Evolutionary conservation across 2,113 vertebrate species (phyloP), one percentile per base, ranked within the genome.

Genomic region (Vulpes vulpes): DNA sequence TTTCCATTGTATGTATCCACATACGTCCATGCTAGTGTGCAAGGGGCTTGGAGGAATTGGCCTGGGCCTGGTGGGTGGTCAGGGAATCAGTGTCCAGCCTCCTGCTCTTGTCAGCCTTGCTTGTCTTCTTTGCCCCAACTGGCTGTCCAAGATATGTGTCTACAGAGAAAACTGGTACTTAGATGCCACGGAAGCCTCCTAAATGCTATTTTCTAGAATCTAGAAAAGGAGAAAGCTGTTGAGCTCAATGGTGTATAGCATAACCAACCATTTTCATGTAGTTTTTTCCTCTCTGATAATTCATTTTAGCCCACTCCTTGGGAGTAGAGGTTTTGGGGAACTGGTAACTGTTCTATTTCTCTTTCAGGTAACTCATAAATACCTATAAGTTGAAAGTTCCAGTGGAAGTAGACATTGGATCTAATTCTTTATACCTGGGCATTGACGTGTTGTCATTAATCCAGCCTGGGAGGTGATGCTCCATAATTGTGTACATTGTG

Each of bases 341-440:
- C 17, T 17, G 38, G 53, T 71, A 92, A 43, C 62, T 35, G 6
- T 86, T 92, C 30, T 67, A 23, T 80, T 94, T 78, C 62, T 43
- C 91, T 93, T 73, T 35, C 30, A 91, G 53, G 32, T 89, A 14
- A 71, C n/a, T 94, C 64, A 78, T 81, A 81, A 91, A 87, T 84
- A 64, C 5, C 60, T 25, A 20, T 8, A 59, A 49, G 80, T 51
- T 43, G 32, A 82, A 88, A 20, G 16, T 49, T 62, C 49, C 57
- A 30, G 10, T 59, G 62, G 69, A 92, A 95, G 38, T 71, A 67
- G 32, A 5, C 67, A 55, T 57, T 76, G 57, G 81, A 69, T 94
- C 79, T 57, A 67, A 92, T 43, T 25, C 32, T 91, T 71, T 88
- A 35, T 4, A 49, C 17, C 20, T 87, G 55, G 80, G 17, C 8